Base-by-base conservation (phyloP, 2,888 invertebrate genomes). In the Prenolepis imparis region DNA sequence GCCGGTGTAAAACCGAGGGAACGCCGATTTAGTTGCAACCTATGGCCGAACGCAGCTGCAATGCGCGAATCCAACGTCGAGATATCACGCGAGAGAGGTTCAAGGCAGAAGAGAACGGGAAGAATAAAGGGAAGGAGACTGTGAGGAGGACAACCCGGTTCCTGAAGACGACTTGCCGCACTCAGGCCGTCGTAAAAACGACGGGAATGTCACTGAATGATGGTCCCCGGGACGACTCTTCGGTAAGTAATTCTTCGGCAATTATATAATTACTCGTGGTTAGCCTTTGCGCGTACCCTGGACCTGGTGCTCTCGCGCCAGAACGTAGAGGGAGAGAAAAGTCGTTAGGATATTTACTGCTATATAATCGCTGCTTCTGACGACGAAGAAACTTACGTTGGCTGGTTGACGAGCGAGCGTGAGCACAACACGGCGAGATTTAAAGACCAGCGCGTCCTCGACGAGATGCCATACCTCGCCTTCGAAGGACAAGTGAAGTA, bases 291-390 rank as follows among this genome's bases (percentile, higher is more conserved):
- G 85, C 87, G 89, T 88, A 72, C 44, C n/a, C 48, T 52, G 8
- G 28, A 61, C 63, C 41, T 81, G 87, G 84, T 87, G 88, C 89
- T 83, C 48, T 82, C 83, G 84, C 82, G 73, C 0, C n/a, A 52
- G 8, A 8, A 52, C 82, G 70, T 61, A 48, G 82, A 63, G 63
- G 28, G 28, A 80, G 78, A 88, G 86, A 84, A 59, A 89, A 92
- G 94, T 94, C 93, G 94, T 94, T 94, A 93, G 92, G 93, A 94
- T 94, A 94, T 94, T 94, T 94, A 94, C 94, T 94, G 94, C 94
- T 94, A 92, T 92, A 93, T 94, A 94, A 94, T 94, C 92, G 93
- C 91, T 90, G 92, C 89, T 89, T 89, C 91, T 91, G 90, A 84
- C 86, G 85, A 88, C 86, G 89, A 88, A 90, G 89, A 88, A 91